Percentiles rank a stretch among this genome's conserved stretches.
Evolutionary conservation across 2,888 invertebrate genomes (phyloP).

Genomic region (Ditula angustiorana): DNA sequence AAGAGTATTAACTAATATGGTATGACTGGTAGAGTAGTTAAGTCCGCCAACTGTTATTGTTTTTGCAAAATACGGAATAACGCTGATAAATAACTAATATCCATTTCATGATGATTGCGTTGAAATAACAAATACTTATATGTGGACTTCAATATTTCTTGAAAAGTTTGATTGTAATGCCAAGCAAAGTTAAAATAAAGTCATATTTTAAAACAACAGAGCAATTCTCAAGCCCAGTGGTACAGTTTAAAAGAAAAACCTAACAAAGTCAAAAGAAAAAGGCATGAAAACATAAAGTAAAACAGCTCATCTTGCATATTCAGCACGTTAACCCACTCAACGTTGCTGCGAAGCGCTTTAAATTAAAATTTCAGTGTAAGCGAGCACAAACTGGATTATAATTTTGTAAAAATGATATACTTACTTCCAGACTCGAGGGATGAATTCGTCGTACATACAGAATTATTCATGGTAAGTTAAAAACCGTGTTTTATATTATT

Average conservation of each 20-base stretch:
- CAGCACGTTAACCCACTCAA: constrained; percentile 8
- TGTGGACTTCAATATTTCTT: too few species aligned
- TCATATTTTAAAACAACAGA: background rate
- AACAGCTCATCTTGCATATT: constrained; percentile 17
- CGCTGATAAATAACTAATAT: too few species aligned
- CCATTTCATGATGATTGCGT: too few species aligned
- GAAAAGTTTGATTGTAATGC: too few species aligned
- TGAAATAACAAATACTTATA: too few species aligned
- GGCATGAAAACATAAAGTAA: constrained; percentile 6
- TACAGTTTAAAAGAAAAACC: background rate
- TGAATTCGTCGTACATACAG: constrained; percentile 7
- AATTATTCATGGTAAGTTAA: constrained; percentile 1
- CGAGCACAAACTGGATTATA: constrained; percentile 35
- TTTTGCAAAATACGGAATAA: too few species aligned
- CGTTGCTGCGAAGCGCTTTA: constrained; percentile 18
- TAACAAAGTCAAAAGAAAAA: background rate
- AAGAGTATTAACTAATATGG: too few species aligned
- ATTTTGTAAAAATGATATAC: constrained; percentile 36
- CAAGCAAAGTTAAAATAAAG: too few species aligned
- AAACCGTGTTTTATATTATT: background rate
- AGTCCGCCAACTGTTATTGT: too few species aligned
- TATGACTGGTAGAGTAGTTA: too few species aligned
- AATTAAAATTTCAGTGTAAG: constrained; percentile 35
- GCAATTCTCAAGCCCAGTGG: background rate
- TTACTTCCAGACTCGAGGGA: background rate